Evolutionary conservation across 2,888 invertebrate genomes (phyloP), one percentile per base, ranked within the genome.

Genomic region (Lymantria dispar): DNA sequence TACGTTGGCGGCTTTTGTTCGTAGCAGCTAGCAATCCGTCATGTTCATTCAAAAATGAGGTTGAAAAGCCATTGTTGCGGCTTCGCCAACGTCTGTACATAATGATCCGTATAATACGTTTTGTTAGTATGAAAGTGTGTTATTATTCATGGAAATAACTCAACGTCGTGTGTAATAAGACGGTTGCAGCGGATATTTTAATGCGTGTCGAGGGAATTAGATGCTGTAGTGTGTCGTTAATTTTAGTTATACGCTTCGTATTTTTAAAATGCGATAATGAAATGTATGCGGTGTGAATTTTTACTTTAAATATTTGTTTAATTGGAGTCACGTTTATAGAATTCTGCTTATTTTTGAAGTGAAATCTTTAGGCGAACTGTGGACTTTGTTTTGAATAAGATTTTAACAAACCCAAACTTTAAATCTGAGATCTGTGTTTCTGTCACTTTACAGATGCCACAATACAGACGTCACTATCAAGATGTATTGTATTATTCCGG

Each of bases 1-100:
- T 86, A 80, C 78, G 80, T 83, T 80, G 70, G 62, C 72, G 70
- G 80, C 71, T 80, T 84, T 85, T 82, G 85, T 85, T 76, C 75
- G 78, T 70, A 71, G 75, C 78, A 79, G 81, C 76, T 78, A 74
- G 82, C 83, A 84, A 88, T 88, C 86, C 87, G 82, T 87, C 87
- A 87, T 83, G 86, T 83, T 79, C 79, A 80, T 77, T 85, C 82
- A 85, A 78, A 80, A 84, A 81, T 73, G 76, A 71, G 76, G 78
- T 79, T 80, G 81, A 78, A 80, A 73, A 74, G 75, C 75, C 75
- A 84, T 87, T 83, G 84, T 86, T 74, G 73, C 68, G 72, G 69
- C 75, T 72, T 70, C 70, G 71, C 65, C 71, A 72, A 74, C 71
- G 67, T 65, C 68, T 70, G 66, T 71, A 66, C 75, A 76, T 76